phyloP scores from a whole-genome alignment of 1,140 invertebrate species.

The Dreissena polymorpha region DNA sequence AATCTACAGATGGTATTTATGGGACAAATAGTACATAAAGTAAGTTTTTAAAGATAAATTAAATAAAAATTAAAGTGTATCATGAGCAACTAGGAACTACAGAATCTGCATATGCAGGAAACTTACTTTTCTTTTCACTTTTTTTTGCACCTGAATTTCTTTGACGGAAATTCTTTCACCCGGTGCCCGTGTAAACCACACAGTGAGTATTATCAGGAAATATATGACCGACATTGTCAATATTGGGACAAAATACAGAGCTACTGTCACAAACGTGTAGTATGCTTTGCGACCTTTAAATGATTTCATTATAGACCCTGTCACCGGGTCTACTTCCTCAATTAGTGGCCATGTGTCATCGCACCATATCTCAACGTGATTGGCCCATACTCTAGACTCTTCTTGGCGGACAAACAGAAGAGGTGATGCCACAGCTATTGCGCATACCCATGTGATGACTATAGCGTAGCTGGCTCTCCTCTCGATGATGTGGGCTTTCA shows the following conservation, averaged over 20 bases:
- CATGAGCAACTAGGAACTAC: too few species aligned
- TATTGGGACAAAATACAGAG: slow-evolving; percentile 81
- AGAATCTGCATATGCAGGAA: too few species aligned
- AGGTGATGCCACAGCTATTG: slow-evolving; percentile 78
- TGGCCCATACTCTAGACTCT: slow-evolving; percentile 67
- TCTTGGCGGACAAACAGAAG: slow-evolving; percentile 72
- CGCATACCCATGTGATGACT: slow-evolving; percentile 79
- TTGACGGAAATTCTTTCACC: slow-evolving; percentile 69
- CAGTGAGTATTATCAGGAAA: slow-evolving; percentile 79
- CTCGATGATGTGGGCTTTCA: slow-evolving; percentile 77
- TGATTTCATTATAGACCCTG: slow-evolving; percentile 34
- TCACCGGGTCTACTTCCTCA: slow-evolving; percentile 38
- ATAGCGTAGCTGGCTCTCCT: slow-evolving; percentile 77
- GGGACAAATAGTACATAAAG: too few species aligned
- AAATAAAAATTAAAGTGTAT: too few species aligned
- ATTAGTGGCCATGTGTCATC: slow-evolving; percentile 73
- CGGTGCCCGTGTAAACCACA: slow-evolving; percentile 72
- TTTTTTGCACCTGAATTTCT: slow-evolving; percentile 72
- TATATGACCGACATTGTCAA: slow-evolving; percentile 81
- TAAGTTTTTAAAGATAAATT: too few species aligned
- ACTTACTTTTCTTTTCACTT: slow-evolving; percentile 73
- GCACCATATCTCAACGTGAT: slow-evolving; percentile 77
- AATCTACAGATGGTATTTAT: too few species aligned
- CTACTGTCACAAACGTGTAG: slow-evolving; percentile 79
- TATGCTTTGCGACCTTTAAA: slow-evolving; percentile 72